A percentile compares a stretch with the other conserved stretches of the same genome.
phyloP scores from a whole-genome alignment of 2,113 vertebrate species.

The Manacus vitellinus region DNA sequence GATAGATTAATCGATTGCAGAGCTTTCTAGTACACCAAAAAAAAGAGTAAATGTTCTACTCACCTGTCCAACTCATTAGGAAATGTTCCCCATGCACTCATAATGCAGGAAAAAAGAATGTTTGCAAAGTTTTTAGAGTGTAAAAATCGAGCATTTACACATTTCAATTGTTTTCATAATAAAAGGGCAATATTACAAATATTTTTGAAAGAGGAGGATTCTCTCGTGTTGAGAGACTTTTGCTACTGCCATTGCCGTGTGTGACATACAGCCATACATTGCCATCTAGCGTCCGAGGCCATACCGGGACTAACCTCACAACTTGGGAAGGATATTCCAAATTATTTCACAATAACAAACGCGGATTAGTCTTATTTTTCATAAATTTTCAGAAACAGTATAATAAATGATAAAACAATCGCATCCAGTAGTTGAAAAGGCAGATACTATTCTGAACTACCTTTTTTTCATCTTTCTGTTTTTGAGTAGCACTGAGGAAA shows the following conservation, averaged over 20 bases:
- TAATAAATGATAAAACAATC: not conserved
- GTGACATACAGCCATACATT: not conserved
- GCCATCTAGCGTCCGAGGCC: conserved; percentile 48
- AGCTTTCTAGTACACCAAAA: not conserved
- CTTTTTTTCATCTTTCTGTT: not conserved
- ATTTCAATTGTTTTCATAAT: conserved; percentile 36
- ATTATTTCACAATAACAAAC: not conserved
- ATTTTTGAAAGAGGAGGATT: conserved; percentile 38
- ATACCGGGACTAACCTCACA: not conserved
- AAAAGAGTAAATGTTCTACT: not conserved
- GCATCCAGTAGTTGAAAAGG: not conserved
- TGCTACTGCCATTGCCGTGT: not conserved
- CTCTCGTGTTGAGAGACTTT: not conserved
- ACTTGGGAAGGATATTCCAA: not conserved
- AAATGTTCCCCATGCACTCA: not conserved
- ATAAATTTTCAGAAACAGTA: not conserved
- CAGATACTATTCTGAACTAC: not conserved
- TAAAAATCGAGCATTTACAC: not conserved
- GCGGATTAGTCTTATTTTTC: not conserved
- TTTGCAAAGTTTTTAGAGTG: not conserved
- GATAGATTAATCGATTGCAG: not conserved
- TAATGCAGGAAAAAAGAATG: not conserved
- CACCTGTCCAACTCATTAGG: not conserved
- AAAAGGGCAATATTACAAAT: conserved; percentile 35
- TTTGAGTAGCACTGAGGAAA: not conserved